Conservation (phyloP, 1,140 invertebrate genomes). For the Zaprionus lachaisei region DNA sequence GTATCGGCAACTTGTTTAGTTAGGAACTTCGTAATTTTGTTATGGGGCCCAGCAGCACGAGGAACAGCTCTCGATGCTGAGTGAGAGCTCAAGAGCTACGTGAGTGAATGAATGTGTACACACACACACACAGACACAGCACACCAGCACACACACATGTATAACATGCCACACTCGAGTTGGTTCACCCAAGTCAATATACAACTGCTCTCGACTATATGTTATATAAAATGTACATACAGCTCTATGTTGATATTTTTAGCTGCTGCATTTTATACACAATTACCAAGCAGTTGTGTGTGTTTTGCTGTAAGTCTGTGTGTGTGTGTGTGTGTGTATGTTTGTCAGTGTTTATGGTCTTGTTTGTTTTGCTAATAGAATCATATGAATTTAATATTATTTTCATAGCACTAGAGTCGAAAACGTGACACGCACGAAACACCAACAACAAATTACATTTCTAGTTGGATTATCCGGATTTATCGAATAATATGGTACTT, state of each 20-base stretch:
- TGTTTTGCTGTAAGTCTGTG: constrained; percentile 18
- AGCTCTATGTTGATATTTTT: constrained; percentile 65
- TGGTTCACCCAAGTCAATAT: constrained; percentile 7
- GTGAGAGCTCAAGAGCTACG: constrained; percentile 43
- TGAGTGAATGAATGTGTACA: constrained; percentile 35
- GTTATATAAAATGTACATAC: constrained; percentile 22
- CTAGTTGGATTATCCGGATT: constrained; percentile 3
- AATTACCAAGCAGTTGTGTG: constrained; percentile 37
- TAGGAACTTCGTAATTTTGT: constrained; percentile 73
- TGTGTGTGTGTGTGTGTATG: constrained; percentile 36
- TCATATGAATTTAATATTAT: constrained; percentile 64
- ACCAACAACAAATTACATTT: constrained; percentile 10
- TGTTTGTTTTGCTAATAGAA: constrained; percentile 78
- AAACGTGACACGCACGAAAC: constrained; percentile 50
- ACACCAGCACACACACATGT: constrained; percentile 12
- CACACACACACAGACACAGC: background rate
- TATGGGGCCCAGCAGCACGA: constrained; percentile 49
- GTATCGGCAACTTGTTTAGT: constrained; percentile 78
- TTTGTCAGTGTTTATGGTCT: constrained; percentile 33
- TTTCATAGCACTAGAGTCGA: constrained; percentile 26
- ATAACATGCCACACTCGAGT: background rate
- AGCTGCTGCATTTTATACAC: constrained; percentile 48
- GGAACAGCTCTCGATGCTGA: constrained; percentile 18
- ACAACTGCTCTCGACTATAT: background rate
- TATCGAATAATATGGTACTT: constrained; percentile 1